Conservation (phyloP, 2,797 vertebrate genomes). For the Lemur catta region DNA sequence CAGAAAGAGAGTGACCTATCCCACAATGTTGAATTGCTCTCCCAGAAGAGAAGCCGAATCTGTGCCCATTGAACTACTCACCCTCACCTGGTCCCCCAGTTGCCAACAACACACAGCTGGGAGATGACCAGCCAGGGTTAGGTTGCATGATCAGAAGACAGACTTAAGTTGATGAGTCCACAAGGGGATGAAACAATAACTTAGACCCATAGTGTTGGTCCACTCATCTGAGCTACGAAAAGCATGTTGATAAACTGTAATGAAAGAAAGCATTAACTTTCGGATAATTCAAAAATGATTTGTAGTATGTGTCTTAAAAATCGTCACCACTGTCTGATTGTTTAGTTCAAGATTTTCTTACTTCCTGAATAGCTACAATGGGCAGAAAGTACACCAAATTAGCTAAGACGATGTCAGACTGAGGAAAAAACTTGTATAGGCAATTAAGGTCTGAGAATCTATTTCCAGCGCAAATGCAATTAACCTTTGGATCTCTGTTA, state of each 20-base stretch:
- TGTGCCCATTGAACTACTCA: background rate
- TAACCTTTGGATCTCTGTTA: background rate
- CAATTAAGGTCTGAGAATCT: background rate
- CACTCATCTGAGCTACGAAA: background rate
- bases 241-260: background rate
- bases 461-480: background rate
- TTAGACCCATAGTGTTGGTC: background rate
- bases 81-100: background rate
- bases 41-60: background rate
- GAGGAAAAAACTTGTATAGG: background rate
- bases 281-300: background rate
- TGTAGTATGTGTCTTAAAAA: background rate
- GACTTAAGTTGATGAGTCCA: background rate
- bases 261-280: background rate
- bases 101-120: background rate
- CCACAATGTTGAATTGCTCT: background rate
- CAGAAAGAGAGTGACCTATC: background rate
- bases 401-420: background rate
- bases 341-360: constrained; percentile 35
- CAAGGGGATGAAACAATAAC: background rate
- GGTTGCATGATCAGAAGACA: background rate
- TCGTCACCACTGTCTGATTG: background rate
- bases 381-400: constrained; percentile 28
- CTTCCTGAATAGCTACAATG: constrained; percentile 11
- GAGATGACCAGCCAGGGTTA: background rate